Base-by-base conservation (phyloP, 1,140 invertebrate species). In the Brachionus paranguensis region DNA sequence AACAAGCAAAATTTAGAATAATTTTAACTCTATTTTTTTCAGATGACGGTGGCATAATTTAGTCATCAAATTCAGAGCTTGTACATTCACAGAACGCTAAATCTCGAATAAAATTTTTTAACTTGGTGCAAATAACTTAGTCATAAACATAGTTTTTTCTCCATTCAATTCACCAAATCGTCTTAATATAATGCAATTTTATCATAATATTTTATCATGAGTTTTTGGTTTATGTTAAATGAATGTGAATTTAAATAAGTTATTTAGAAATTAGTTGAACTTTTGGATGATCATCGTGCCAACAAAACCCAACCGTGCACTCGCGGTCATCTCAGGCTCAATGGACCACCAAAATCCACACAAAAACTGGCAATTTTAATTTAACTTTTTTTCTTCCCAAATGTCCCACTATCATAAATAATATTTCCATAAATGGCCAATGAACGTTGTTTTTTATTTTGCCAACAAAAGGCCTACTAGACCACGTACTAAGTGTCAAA, bases 141-240 rank as follows among this genome's bases (percentile, higher is more conserved):
- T 20, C 53, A 60, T 20, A 20, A 55, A 55, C 50, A 17, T 45
- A 11, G 17, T 55, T 17, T 55, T 60, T 24, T 53, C 47, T 53
- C 47, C 47, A 60, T 60, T 60, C 1, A 60, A 20, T 60, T 27
- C 53, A 24, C 53, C 17, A 20, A 60, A 20, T 60, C 10, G 53
- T 60, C 53, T 27, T 60, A 60, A 60, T 60, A 20, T 27, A 60
- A 60, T 60, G 53, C 53, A 60, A 60, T 60, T 60, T 14, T 20
- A 60, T 60, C 53, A 60, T 60, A 60, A 60, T 60, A 60, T 60
- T 60, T 17, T 60, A 60, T 60, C 53, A 60, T 60, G 53, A 60
- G 53, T 60, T 60, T 53, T 53, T 6, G 47, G 47, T 70, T 72
- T 72, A 72, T 72, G 68, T 45, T 72, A 72, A 72, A 72, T 43